Evolutionary conservation across 2,113 vertebrate genomes (phyloP), one percentile per base, ranked within the genome.

Genomic region (Pluvialis apricaria): DNA sequence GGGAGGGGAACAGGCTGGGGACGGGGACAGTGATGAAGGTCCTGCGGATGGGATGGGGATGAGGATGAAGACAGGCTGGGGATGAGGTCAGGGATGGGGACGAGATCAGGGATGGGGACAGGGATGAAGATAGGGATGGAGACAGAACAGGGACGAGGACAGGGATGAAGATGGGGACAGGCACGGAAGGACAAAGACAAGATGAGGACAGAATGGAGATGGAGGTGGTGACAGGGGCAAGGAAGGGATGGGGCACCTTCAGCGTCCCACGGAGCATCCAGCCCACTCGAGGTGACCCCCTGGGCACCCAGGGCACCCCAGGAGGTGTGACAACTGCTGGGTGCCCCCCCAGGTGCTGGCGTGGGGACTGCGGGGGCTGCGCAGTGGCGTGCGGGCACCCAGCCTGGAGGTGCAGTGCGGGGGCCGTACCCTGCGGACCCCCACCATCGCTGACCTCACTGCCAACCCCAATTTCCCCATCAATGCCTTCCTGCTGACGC

Each of bases 311-410:
- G 25, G 44, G 36, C 22, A 51, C 49, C 49, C 10, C 49, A 4
- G 7, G 10, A 5, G 26, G 16, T 36, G 26, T 58, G 68, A 57
- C 68, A 9, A 11, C 7, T 1, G 13, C 26, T 6, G 9, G 3
- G 15, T 10, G 11, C 8, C 45, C 26, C 19, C 20, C 22, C 62
- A 98, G 98, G 88, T 98, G 40, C 95, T 98, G 90, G 96, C 96
- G 11, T 98, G 98, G 98, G 98, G 98, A 44, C 96, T 98, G 54
- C 97, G 98, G 22, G 97, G 97, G 79, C 91, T 98, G 90, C 95
- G 73, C 4, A 20, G 83, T 3, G 34, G 68, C 3, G 93, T 86
- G 52, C 64, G 15, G 10, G 94, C 87, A 0, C 98, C 98, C 4
- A 94, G 92, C 34, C 96, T 98, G 62, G 82, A 97, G 82, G 79